These are phyloP conservation scores for Sciaenops ocellatus DNA, from an alignment of 2,797 vertebrate genomes.

Conservation along the genomic window DNA sequence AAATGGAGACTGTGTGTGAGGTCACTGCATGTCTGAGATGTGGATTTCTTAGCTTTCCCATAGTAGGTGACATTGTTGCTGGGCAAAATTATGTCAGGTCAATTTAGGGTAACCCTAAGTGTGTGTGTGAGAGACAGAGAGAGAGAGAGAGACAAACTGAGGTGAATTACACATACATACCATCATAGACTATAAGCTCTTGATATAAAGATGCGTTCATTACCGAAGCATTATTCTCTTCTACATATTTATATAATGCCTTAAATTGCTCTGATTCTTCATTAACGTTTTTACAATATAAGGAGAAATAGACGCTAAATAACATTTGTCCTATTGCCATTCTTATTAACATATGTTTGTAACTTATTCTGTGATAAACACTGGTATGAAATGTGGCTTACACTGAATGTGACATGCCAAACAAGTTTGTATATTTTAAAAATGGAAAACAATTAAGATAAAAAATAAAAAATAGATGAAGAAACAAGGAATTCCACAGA, in stretches of 20 bases:
- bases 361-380: constrained; percentile 22
- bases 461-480: not conserved
- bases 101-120: constrained; percentile 45
- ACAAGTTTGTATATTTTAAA: constrained; percentile 37
- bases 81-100: constrained; percentile 57
- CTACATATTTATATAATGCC: constrained; percentile 61
- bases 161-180: constrained; percentile 6
- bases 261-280: constrained; percentile 64
- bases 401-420: constrained; percentile 37
- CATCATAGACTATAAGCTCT: constrained; percentile 41
- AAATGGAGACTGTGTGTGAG: constrained; percentile 34
- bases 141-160: constrained; percentile 11
- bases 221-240: constrained; percentile 64
- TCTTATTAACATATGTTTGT: constrained; percentile 7
- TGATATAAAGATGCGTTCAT: constrained; percentile 65
- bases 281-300: not conserved
- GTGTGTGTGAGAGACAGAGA: constrained; percentile 2
- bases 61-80: constrained; percentile 41
- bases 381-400: constrained; percentile 1
- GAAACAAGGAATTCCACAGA: constrained; percentile 58
- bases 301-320: not conserved
- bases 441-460: constrained; percentile 61
- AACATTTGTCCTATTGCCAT: not conserved
- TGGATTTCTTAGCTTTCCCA: constrained; percentile 28
- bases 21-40: constrained; percentile 29